Evolutionary conservation across 2,113 vertebrate genomes (phyloP), one percentile per base, ranked within the genome.

Genomic region (Scortum barcoo): DNA sequence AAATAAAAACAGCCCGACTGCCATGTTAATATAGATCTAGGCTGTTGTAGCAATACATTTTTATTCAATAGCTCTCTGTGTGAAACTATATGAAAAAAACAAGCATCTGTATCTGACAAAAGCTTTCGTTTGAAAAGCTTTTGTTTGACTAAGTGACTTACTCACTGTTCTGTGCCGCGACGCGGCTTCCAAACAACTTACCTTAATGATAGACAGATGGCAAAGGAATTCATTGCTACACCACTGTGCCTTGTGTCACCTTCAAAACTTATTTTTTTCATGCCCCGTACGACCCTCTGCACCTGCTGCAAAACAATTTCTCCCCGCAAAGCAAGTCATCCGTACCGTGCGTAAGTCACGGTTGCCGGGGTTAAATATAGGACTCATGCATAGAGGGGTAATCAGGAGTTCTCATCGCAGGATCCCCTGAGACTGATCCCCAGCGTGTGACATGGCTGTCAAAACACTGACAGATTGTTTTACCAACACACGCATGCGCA

Each of bases 391-490:
- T 30, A 63, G 78, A 65, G 78, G 79, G 80, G 81, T 92, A 93
- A 93, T 93, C 85, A 90, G 86, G 56, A 89, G 84, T 76, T 89
- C 72, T 92, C 88, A 88, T 87, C 62, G 66, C 72, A 42, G 76
- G 70, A 83, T 93, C 93, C 93, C 93, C 80, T 10, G 93, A 92
- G 92, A 95, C 89, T 71, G 87, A 93, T 90, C 84, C 87, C 78
- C n/a, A 33, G 76, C 57, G 42, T 92, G 91, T 93, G 91, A 94
- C 91, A 92, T 88, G 84, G 80, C 90, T 92, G 91, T 94, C 93
- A 94, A 93, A 93, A 93, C 90, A 93, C 81, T 82, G 91, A 91
- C 73, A 69, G 91, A 93, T 93, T 92, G 87, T 89, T 91, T 94
- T 92, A 93, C 92, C 79, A 67, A 73, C 86, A 65, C 85, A 58